A percentile compares a stretch with the other conserved stretches of the same genome.
Evolutionary conservation across 1,140 invertebrate species (phyloP).

Genomic region (Tetraneura akinire): DNA sequence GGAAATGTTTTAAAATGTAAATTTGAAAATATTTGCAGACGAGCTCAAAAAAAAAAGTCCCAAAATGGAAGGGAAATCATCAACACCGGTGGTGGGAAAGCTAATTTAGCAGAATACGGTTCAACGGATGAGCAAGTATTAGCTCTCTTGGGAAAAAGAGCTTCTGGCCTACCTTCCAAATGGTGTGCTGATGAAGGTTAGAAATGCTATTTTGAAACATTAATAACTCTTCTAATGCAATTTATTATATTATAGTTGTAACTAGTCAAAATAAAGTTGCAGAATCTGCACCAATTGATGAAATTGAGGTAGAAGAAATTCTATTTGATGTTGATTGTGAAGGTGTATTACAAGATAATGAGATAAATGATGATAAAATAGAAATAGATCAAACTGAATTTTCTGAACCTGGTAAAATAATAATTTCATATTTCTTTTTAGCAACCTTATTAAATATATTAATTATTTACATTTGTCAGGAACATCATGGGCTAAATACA

Average conservation of each 20-base stretch:
- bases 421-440: neutral
- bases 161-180: neutral
- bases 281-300: neutral
- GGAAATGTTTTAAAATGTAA: neutral
- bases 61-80: neutral
- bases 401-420: neutral
- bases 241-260: too few relatives aligned
- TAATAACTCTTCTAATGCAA: too few relatives aligned
- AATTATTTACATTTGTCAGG: neutral
- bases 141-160: neutral
- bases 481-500: neutral
- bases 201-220: neutral
- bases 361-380: neutral
- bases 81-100: neutral
- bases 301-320: neutral
- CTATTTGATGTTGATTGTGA: neutral
- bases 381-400: neutral
- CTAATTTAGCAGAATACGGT: neutral
- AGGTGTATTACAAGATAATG: too few relatives aligned
- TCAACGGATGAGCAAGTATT: neutral
- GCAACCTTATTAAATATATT: neutral
- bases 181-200: conserved; percentile 9
- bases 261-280: neutral
- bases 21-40: conserved; percentile 16
- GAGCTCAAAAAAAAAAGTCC: conserved; percentile 8